These are phyloP conservation scores for Ornithoptera priamus DNA, from an alignment of 2,888 invertebrate species.

Conservation along the genomic window DNA sequence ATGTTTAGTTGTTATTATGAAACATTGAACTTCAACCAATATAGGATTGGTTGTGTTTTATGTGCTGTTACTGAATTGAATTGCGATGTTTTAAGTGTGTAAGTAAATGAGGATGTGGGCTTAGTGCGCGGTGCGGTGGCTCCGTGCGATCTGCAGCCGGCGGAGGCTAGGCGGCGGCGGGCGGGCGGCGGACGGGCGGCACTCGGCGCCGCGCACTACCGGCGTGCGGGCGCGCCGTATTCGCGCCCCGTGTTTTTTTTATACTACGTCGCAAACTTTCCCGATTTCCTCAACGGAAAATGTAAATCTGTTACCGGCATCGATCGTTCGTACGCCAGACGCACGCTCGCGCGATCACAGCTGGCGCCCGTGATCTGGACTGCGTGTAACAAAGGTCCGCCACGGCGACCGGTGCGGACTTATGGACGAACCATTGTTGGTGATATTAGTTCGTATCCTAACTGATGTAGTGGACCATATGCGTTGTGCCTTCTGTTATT, in stretches of 20 bases:
- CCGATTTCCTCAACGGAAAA: slow-evolving; percentile 76
- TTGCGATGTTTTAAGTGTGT: slow-evolving; percentile 51
- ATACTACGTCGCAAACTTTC: slow-evolving; percentile 72
- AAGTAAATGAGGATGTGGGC: slow-evolving; percentile 50
- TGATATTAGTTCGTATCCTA: slow-evolving; percentile 64
- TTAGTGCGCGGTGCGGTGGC: slow-evolving; percentile 40
- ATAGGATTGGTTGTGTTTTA: neutral
- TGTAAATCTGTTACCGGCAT: slow-evolving; percentile 78
- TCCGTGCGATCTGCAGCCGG: slow-evolving; percentile 34
- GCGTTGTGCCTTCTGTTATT: slow-evolving; percentile 73
- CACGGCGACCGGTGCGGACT: slow-evolving; percentile 28
- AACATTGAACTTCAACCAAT: neutral
- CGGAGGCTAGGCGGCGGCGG: slow-evolving; percentile 47
- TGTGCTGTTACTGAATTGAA: slow-evolving; percentile 30
- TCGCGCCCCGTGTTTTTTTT: slow-evolving; percentile 56
- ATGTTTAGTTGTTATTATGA: neutral
- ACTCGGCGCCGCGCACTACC: slow-evolving; percentile 75
- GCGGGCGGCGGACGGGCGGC: slow-evolving; percentile 72
- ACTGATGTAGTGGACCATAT: slow-evolving; percentile 70
- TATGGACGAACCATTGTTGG: slow-evolving; percentile 51
- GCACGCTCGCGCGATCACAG: slow-evolving; percentile 66
- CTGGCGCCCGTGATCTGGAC: slow-evolving; percentile 65
- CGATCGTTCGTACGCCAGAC: slow-evolving; percentile 71
- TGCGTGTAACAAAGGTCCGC: slow-evolving; percentile 66
- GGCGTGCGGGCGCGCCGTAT: slow-evolving; percentile 76